Evolutionary conservation across 2,113 vertebrate species (phyloP).

Genomic region (Hydropotes inermis): DNA sequence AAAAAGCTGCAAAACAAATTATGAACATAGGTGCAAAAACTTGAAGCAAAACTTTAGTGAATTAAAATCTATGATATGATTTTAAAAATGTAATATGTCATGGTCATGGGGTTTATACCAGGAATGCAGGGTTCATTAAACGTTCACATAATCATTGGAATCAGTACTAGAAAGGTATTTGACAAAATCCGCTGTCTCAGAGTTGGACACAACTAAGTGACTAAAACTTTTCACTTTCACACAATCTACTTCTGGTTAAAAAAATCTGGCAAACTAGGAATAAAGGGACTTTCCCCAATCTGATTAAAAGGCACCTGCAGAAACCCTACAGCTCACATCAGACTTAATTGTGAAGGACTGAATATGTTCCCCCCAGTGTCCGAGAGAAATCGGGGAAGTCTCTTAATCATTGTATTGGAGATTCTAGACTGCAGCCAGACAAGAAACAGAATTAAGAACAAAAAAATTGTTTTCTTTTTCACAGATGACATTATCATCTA

Average conservation of each 20-base stretch:
- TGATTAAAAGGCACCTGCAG: neutral
- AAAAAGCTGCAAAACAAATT: neutral
- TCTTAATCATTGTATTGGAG: neutral
- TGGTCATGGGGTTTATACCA: neutral
- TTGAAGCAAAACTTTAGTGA: neutral
- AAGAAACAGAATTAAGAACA: neutral
- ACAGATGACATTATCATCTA: neutral
- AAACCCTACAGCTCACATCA: neutral
- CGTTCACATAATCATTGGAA: neutral
- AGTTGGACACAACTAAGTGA: neutral
- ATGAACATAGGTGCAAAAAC: neutral
- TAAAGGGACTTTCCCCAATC: neutral
- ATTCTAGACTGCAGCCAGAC: neutral
- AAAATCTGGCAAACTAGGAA: neutral
- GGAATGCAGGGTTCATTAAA: neutral
- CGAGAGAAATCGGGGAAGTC: neutral
- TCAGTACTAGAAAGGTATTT: neutral
- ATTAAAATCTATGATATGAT: neutral
- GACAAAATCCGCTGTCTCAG: neutral
- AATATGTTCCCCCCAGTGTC: neutral
- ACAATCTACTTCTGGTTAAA: neutral
- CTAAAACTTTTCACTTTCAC: neutral
- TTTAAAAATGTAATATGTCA: neutral
- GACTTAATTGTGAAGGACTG: neutral
- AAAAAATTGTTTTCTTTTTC: neutral